Evolutionary conservation across 2,113 vertebrate genomes (phyloP).

Genomic region (Eudyptes chrysolophus): DNA sequence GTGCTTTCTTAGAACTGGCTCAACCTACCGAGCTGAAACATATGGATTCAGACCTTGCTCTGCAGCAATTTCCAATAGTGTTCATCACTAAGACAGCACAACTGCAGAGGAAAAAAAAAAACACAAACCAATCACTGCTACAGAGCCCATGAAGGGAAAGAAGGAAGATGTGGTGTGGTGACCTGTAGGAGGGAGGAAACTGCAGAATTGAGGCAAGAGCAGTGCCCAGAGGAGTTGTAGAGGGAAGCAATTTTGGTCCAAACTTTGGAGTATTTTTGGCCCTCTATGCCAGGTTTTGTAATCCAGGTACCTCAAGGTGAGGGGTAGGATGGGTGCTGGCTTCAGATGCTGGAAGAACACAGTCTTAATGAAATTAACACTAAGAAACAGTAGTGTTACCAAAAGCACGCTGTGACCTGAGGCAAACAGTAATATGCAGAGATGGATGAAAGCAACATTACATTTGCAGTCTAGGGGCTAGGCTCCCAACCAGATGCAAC

Average conservation of each 20-base stretch:
- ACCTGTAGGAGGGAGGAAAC: background rate
- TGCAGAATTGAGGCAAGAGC: background rate
- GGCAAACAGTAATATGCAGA: background rate
- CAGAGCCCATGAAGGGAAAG: background rate
- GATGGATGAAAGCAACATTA: background rate
- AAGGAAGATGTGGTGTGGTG: background rate
- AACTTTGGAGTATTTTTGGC: background rate
- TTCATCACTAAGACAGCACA: background rate
- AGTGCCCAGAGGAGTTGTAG: background rate
- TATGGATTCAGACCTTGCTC: background rate
- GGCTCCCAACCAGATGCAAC: background rate
- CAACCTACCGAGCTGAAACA: background rate
- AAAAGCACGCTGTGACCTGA: background rate
- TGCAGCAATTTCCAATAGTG: background rate
- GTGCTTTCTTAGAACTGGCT: background rate
- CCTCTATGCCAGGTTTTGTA: background rate
- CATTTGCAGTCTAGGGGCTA: background rate
- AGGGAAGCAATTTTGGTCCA: background rate
- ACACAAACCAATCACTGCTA: background rate
- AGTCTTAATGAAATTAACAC: background rate
- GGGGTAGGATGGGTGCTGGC: background rate
- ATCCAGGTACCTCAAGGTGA: background rate
- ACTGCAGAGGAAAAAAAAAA: background rate
- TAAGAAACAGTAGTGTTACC: background rate
- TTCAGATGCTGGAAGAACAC: background rate